Evolutionary conservation across 2,797 vertebrate genomes (phyloP).

Genomic region (Malacoraja senta): DNA sequence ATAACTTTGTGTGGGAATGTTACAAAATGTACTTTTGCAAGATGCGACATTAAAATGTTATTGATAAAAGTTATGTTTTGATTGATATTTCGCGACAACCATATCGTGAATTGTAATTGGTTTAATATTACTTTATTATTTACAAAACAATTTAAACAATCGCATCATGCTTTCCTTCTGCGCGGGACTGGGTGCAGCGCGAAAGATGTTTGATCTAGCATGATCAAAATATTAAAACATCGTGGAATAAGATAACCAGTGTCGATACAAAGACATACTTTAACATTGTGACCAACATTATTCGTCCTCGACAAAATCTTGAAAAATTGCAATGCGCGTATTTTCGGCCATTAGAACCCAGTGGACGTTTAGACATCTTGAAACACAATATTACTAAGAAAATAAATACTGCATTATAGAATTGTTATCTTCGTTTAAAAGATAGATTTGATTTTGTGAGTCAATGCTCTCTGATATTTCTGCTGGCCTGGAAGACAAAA

Average conservation of each 20-base stretch:
- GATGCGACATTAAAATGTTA: conserved; percentile 3
- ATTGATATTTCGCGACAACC: not conserved
- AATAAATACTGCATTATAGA: not conserved
- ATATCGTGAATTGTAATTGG: not conserved
- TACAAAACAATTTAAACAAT: not conserved
- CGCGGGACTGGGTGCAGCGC: not conserved
- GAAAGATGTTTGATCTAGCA: not conserved
- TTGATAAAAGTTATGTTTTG: not conserved
- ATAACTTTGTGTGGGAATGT: not conserved
- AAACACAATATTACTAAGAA: not conserved
- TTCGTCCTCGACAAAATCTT: not conserved
- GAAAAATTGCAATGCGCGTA: not conserved
- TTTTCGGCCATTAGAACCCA: not conserved
- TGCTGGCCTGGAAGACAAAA: not conserved
- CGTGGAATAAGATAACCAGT: not conserved
- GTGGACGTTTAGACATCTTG: not conserved
- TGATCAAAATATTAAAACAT: not conserved
- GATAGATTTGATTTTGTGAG: not conserved
- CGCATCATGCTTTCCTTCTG: not conserved
- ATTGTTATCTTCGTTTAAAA: not conserved
- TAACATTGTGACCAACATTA: not conserved
- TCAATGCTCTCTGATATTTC: not conserved
- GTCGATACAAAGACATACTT: not conserved
- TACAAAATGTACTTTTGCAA: not conserved
- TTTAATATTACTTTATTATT: not conserved